A percentile compares a stretch with the other conserved stretches of the same genome.
Conservation (phyloP, 2,888 invertebrate genomes). For the Mesorhabditis belari region DNA sequence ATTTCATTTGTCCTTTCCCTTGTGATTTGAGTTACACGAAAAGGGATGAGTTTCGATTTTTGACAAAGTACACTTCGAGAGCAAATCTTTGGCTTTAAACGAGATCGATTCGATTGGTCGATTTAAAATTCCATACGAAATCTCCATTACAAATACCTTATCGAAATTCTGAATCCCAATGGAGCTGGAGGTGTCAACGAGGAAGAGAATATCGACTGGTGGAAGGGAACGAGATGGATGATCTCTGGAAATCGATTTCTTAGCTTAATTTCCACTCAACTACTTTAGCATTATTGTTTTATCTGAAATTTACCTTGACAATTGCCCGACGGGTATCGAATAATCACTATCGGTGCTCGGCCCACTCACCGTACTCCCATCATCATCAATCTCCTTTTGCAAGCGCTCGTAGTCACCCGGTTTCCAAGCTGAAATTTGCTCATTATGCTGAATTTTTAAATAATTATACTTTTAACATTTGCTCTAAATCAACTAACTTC, state of each 20-base stretch:
- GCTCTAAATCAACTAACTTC: background rate
- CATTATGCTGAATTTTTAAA: too few relatives aligned
- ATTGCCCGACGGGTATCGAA: background rate
- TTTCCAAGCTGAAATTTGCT: background rate
- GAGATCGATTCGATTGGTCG: background rate
- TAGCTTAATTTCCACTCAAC: too few relatives aligned
- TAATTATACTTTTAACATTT: too few relatives aligned
- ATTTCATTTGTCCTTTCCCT: too few relatives aligned
- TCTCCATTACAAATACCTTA: slow-evolving; percentile 17
- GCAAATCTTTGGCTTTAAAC: background rate
- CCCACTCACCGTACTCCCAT: background rate
- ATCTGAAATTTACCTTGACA: background rate
- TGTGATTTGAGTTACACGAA: too few relatives aligned
- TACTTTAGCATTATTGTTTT: background rate
- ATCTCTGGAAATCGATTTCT: too few relatives aligned
- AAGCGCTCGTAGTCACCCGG: background rate
- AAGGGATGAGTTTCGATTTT: too few relatives aligned
- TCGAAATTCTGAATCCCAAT: slow-evolving; percentile 45
- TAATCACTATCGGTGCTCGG: background rate
- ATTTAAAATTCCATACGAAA: background rate
- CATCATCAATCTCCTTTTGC: background rate
- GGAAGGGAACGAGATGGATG: slow-evolving; percentile 44
- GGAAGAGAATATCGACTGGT: slow-evolving; percentile 45
- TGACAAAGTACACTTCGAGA: too few relatives aligned
- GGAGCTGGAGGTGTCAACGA: slow-evolving; percentile 41